Conservation (phyloP, 2,113 vertebrate species). For the Erythrocercus mccallii region DNA sequence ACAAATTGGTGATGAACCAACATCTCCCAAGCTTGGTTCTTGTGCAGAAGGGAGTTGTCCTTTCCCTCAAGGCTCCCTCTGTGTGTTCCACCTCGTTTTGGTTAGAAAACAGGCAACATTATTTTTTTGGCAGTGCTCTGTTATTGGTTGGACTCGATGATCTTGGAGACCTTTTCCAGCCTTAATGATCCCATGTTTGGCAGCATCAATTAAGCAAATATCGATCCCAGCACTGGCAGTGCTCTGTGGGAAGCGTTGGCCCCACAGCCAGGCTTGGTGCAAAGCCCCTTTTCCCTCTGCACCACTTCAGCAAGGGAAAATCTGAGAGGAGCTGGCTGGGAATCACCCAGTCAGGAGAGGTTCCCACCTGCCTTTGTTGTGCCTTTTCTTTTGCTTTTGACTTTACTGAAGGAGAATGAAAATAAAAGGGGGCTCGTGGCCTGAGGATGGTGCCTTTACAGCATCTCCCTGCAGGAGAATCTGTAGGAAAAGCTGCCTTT, state of each 20-base stretch:
- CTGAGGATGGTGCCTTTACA: fast-evolving
- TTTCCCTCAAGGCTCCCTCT: background rate
- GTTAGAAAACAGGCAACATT: background rate
- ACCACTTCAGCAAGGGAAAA: background rate
- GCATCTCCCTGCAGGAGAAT: background rate
- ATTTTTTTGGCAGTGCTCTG: background rate
- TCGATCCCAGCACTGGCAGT: fast-evolving
- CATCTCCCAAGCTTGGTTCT: background rate
- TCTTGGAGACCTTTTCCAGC: background rate
- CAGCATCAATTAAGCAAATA: background rate
- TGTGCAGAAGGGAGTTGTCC: background rate
- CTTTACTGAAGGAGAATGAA: background rate
- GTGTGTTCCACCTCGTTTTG: background rate
- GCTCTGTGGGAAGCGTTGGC: background rate
- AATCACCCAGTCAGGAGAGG: background rate
- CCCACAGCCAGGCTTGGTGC: background rate
- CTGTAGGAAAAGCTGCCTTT: background rate
- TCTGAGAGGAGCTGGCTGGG: background rate
- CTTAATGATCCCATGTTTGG: background rate
- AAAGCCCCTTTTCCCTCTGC: background rate
- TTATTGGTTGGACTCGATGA: fast-evolving
- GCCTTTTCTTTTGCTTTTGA: background rate
- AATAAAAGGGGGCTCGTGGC: fast-evolving
- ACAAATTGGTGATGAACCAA: background rate
- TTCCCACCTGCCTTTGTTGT: background rate